Conservation (phyloP, 2,797 vertebrate species). For the Melanotaenia parkinsoni region DNA sequence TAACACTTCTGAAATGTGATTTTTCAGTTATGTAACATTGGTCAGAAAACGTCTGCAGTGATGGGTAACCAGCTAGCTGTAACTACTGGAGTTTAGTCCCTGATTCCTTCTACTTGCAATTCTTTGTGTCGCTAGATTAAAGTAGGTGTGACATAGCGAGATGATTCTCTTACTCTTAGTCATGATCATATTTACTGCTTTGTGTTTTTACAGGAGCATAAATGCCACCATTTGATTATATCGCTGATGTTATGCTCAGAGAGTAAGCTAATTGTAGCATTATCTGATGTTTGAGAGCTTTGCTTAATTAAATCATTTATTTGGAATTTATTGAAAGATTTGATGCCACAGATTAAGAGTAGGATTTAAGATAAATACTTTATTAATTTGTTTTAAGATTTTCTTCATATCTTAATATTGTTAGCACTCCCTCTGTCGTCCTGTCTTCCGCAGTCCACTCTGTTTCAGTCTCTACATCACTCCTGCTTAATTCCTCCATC, state of each 20-base stretch:
- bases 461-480: slow-evolving; percentile 49
- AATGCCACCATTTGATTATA: background rate
- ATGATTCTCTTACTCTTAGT: background rate
- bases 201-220: background rate
- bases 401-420: slow-evolving; percentile 40
- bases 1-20: background rate
- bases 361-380: slow-evolving; percentile 37
- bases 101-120: background rate
- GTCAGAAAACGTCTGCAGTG: background rate
- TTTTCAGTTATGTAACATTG: background rate
- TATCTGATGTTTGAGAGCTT: slow-evolving; percentile 2
- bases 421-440: slow-evolving; percentile 29
- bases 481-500: slow-evolving; percentile 50
- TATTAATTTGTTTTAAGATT: slow-evolving; percentile 59
- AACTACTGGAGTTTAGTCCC: background rate
- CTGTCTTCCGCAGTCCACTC: slow-evolving; percentile 27
- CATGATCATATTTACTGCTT: background rate
- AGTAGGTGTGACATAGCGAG: background rate
- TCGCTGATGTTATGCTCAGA: background rate
- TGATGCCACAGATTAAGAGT: slow-evolving; percentile 19
- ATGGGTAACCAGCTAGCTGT: background rate
- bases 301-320: slow-evolving; percentile 6
- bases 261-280: background rate
- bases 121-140: background rate
- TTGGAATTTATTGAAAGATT: slow-evolving; percentile 6